Base-by-base conservation (phyloP, 2,888 invertebrate species). In the Tipula vernalis region DNA sequence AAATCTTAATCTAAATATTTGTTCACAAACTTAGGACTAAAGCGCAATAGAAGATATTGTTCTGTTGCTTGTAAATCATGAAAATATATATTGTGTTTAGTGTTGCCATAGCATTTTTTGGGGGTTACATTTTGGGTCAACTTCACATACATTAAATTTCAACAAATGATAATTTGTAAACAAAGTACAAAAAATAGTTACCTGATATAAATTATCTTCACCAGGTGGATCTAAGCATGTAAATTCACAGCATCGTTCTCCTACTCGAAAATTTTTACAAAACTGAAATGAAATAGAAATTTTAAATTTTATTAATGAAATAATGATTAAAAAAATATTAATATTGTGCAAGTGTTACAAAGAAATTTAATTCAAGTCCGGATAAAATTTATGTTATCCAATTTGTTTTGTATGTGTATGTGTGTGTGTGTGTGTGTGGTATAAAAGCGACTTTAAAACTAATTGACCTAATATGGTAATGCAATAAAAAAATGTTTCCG, bases 241-340 rank as follows among this genome's bases (percentile, higher is more conserved):
- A 91, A 97, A 98, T 90, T 97, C 96, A 91, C 98, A 98, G 92
- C 98, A 98, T 87, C 96, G 93, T 90, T 95, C 95, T 86, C 96
- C 96, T 86, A 96, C 95, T 86, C 96, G 94, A 91, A 96, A 97
- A 90, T 95, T 95, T 91, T 95, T 95, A 93, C 97, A 97, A 92
- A 95, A 96, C 97, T 97, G 93, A 89, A 89, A 89, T 87, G 86
- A 86, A 86, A 51, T 2, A 84, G 5, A 83, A 51, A 71, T 2
- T 28, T 71, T 28, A 3, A 10, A 57, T 15, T 57, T n/a, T 12
- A 10, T 44, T 6, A 44, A 44, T 44, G 15, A 51, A 51, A 51
- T 51, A 71, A 71, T 71, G 28, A 71, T 71, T 71, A 28, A 71
- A n/a, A 15, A 51, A 51, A 51, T 13, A 13, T 2, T 44, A 44